These are phyloP conservation scores for Geodia barretti DNA, from an alignment of 37 sponge, comb jelly and placozoan species.

Conservation along the genomic window DNA sequence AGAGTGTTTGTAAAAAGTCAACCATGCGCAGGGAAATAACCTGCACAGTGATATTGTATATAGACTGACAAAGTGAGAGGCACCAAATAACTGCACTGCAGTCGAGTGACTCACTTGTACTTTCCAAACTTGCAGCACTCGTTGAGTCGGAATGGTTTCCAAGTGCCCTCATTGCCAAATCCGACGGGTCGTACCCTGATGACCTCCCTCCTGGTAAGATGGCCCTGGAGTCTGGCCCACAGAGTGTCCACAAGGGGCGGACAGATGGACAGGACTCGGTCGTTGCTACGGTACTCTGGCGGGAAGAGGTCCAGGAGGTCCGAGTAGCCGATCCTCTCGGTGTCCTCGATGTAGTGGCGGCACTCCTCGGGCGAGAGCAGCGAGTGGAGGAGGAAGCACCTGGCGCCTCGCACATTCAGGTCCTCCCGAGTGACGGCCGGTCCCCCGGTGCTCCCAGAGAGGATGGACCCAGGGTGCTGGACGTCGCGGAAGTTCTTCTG, in stretches of 20 bases:
- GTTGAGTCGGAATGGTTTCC: slow-evolving; percentile 45
- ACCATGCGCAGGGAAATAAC: too few species aligned
- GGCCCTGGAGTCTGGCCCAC: slow-evolving; percentile 27
- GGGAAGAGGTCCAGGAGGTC: slow-evolving; percentile 34
- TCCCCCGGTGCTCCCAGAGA: neutral
- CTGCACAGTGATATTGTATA: too few species aligned
- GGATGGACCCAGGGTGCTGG: slow-evolving; percentile 14
- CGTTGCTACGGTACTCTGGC: slow-evolving; percentile 31
- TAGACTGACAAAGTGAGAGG: too few species aligned
- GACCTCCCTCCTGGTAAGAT: slow-evolving; percentile 32
- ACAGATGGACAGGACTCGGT: slow-evolving; percentile 37
- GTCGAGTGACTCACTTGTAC: slow-evolving; percentile 38
- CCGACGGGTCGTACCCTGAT: slow-evolving; percentile 43
- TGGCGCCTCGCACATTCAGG: slow-evolving; percentile 25
- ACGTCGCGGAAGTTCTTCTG: slow-evolving; percentile 41
- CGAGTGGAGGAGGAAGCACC: slow-evolving; percentile 27
- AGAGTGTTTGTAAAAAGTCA: too few species aligned
- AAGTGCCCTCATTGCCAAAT: slow-evolving; percentile 56
- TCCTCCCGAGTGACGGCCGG: slow-evolving; percentile 17
- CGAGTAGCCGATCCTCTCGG: slow-evolving; percentile 28
- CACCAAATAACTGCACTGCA: too few species aligned
- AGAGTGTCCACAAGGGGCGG: slow-evolving; percentile 27
- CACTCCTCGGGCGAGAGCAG: slow-evolving; percentile 38
- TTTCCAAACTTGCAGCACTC: slow-evolving; percentile 50
- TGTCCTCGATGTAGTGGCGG: slow-evolving; percentile 32